phyloP scores from a whole-genome alignment of 2,113 vertebrate genomes.

The Pheucticus melanocephalus region DNA sequence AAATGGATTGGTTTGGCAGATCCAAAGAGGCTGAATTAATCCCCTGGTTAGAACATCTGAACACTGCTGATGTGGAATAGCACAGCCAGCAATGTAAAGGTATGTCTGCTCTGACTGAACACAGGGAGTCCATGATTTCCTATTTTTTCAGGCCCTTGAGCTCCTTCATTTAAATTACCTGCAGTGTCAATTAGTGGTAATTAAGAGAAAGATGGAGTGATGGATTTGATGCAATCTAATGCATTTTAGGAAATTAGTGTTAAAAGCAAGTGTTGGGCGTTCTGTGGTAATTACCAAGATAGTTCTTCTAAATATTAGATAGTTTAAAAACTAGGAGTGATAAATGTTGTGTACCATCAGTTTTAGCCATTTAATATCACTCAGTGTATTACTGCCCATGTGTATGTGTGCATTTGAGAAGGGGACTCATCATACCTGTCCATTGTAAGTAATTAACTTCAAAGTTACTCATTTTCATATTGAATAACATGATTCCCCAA shows the following conservation, averaged over 20 bases:
- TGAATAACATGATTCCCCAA: not conserved
- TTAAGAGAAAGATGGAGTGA: not conserved
- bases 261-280: not conserved
- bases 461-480: not conserved
- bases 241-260: not conserved
- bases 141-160: conserved; percentile 1
- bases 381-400: not conserved
- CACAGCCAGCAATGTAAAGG: not conserved
- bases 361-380: not conserved
- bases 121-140: not conserved
- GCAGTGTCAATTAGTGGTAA: not conserved
- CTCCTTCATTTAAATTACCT: not conserved
- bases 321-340: not conserved
- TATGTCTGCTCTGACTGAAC: not conserved
- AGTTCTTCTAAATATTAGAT: not conserved
- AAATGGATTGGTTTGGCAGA: not conserved
- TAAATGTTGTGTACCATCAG: not conserved
- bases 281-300: not conserved
- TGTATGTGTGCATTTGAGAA: not conserved
- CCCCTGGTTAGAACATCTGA: not conserved
- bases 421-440: not conserved
- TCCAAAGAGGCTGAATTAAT: not conserved
- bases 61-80: not conserved
- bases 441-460: not conserved
- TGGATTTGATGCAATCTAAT: not conserved